phyloP scores from a whole-genome alignment of 92 coral and sea anemone genomes.

The Paragorgia papillata region DNA sequence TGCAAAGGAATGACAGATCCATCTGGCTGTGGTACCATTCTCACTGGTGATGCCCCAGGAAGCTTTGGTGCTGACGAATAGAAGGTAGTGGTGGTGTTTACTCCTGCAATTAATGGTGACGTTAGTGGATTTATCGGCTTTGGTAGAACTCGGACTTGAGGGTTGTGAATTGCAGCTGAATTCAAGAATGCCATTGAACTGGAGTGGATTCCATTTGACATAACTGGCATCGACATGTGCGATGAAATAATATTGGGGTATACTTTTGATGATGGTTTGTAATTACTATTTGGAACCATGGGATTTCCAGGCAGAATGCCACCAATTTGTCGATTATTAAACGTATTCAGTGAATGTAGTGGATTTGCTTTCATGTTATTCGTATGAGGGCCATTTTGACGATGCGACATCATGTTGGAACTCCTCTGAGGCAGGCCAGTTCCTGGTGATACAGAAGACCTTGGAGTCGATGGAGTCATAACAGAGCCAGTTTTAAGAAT shows the following conservation, averaged over 20 bases:
- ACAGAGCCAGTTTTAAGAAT: conserved; percentile 87
- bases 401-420: neutral
- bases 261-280: conserved; percentile 39
- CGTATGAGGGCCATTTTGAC: conserved; percentile 12
- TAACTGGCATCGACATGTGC: conserved; percentile 13
- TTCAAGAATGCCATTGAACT: neutral
- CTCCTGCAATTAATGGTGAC: neutral
- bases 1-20: conserved; percentile 26
- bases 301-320: neutral
- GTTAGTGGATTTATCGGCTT: neutral
- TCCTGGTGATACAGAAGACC: conserved; percentile 10
- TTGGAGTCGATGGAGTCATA: conserved; percentile 74
- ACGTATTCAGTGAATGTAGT: conserved; percentile 15
- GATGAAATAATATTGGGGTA: conserved; percentile 25
- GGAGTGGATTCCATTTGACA: neutral
- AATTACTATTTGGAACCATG: neutral
- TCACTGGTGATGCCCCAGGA: neutral
- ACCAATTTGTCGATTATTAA: conserved; percentile 11
- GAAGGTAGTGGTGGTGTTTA: neutral
- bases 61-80: neutral
- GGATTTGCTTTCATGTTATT: conserved; percentile 16
- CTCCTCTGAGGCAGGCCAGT: neutral
- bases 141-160: conserved; percentile 1
- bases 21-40: neutral
- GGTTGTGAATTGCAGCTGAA: neutral